Base-by-base conservation (phyloP, 2,888 invertebrate genomes). In the Rotaria sp. region DNA sequence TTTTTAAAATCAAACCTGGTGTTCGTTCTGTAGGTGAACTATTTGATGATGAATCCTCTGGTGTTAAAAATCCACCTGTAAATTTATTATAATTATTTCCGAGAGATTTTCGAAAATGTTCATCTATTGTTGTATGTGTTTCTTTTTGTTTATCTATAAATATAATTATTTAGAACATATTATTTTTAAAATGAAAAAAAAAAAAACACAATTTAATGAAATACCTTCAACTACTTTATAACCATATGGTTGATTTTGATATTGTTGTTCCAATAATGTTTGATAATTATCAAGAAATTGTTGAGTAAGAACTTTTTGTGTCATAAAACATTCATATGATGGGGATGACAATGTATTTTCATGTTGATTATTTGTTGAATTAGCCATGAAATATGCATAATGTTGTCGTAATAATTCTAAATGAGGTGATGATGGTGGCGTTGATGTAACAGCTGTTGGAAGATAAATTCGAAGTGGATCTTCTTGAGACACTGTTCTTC, bases 61-160 rank as follows among this genome's bases (percentile, higher is more conserved):
- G 80, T 80, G 80, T 80, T n/a, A 80, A 15, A 45, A 80, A 45
- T 80, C 80, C 80, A 26, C 11, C 26, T 13, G 38, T 13, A 18
- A 45, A 26, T 80, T 80, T 80, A 45, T 80, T n/a, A n/a, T 80
- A 80, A 80, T 80, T 80, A 45, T 45, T 4, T 11, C 80, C 80
- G 26, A 80, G 45, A 80, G 45, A 45, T 80, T 80, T 80, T 45
- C 80, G 80, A 80, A 80, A 80, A 80, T 80, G 80, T 80, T 80
- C 80, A 45, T 80, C 80, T n/a, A 80, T 45, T 45, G 80, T 80
- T 26, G 15, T 10, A 80, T 80, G 45, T 21, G 80, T 26, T 80
- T 4, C 2, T 8, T 26, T 45, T n/a, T 45, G 80, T 45, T 45
- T 80, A n/a, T 80, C 80, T 80, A 80, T 4, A 45, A 75, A 41